A percentile compares a stretch with the other conserved stretches of the same genome.
Evolutionary conservation across 2,797 vertebrate species (phyloP).

Genomic region (Syndactyla subalaris): DNA sequence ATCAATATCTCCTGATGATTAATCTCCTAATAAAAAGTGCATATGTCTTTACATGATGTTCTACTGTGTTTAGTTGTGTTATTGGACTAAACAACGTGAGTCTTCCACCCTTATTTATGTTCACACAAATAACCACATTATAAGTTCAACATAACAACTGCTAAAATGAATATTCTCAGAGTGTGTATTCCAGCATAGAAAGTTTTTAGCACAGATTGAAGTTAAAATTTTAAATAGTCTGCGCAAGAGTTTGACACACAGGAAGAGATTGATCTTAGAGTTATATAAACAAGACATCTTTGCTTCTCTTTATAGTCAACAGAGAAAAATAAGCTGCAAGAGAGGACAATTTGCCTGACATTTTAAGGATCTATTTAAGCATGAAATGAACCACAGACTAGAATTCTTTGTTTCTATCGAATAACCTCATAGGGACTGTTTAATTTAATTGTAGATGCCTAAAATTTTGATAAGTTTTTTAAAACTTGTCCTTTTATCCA

Average conservation of each 20-base stretch:
- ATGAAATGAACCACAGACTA: background rate
- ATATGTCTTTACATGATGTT: background rate
- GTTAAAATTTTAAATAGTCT: background rate
- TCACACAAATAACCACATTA: background rate
- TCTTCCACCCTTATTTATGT: background rate
- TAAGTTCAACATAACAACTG: background rate
- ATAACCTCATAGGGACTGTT: background rate
- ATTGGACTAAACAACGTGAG: background rate
- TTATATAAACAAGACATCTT: background rate
- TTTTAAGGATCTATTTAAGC: background rate
- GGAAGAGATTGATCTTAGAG: background rate
- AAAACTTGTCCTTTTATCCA: background rate
- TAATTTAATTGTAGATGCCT: background rate
- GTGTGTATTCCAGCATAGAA: background rate
- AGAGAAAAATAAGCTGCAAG: background rate
- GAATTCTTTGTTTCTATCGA: background rate
- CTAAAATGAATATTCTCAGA: background rate
- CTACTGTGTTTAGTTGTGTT: background rate
- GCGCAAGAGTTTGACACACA: background rate
- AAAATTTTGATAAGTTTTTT: background rate
- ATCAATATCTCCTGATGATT: conserved; percentile 43
- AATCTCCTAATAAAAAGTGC: conserved; percentile 37
- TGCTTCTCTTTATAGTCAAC: background rate
- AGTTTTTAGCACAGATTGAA: background rate
- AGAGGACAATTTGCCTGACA: background rate